Conservation (phyloP, 1,140 invertebrate genomes). For the Phymorhynchus buccinoides region DNA sequence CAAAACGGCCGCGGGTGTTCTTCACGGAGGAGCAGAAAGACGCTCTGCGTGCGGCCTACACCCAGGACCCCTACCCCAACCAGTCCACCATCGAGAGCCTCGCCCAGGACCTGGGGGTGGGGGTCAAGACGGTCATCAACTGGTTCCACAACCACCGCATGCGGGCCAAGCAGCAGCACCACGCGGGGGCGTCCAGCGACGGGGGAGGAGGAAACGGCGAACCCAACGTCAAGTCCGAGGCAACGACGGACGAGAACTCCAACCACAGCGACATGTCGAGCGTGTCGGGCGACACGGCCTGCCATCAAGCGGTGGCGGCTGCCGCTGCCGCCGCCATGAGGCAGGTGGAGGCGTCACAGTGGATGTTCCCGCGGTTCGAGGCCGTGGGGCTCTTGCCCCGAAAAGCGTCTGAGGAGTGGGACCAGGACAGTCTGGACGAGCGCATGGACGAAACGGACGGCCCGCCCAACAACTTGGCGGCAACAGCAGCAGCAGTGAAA, state of each 20-base stretch:
- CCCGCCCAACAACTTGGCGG: background rate
- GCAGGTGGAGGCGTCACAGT: constrained; percentile 60
- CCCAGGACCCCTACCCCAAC: constrained; percentile 96
- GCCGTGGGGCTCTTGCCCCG: constrained; percentile 52
- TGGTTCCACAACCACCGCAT: constrained; percentile 99
- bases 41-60: constrained; percentile 92
- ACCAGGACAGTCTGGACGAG: constrained; percentile 54
- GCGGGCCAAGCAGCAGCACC: constrained; percentile 85
- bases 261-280: constrained; percentile 72
- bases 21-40: constrained; percentile 99
- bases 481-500: no score
- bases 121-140: constrained; percentile 93
- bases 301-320: constrained; percentile 39
- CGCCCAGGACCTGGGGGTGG: constrained; percentile 89
- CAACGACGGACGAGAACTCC: constrained; percentile 65
- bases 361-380: constrained; percentile 72
- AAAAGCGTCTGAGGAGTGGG: constrained; percentile 47
- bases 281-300: constrained; percentile 62
- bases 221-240: constrained; percentile 49
- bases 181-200: constrained; percentile 47
- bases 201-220: constrained; percentile 44
- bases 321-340: constrained; percentile 36
- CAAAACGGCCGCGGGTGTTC: constrained; percentile 81
- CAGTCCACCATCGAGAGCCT: constrained; percentile 96
- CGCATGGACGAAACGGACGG: constrained; percentile 52